Evolutionary conservation across 2,113 vertebrate species (phyloP), one percentile per base, ranked within the genome.

Genomic region (Corynorhinus townsendii): DNA sequence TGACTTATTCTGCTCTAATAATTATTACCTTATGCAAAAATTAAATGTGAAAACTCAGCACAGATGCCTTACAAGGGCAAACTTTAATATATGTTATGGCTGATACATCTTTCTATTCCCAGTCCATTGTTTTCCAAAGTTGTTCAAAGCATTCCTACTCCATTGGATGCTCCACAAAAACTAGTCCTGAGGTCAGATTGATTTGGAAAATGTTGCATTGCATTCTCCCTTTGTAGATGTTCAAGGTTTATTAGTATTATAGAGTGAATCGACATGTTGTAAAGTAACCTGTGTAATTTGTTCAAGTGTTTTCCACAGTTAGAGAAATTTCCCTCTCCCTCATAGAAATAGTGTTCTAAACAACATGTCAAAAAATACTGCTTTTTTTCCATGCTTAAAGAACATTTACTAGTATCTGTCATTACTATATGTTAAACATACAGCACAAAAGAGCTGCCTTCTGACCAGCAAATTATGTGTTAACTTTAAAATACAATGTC

Each of bases 401-500:
- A 19, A 69, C 33, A 49, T 56, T 72, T 79, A 77, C 11, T 35
- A 33, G 26, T 43, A 73, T 52, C 17, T 73, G 30, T 75, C 52
- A 83, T 89, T 73, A 45, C 33, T 33, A 19, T 79, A 68, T 28
- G 14, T 59, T n/a, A 73, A 91, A n/a, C 40, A 45, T 20, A 71
- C 4, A 56, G 30, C 35, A 89, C 68, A 94, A 68, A 93, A 76
- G 28, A 68, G n/a, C 5, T 86, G 12, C 14, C 52, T 76, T 92
- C 64, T 62, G n/a, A 81, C 47, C 10, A 76, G 11, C 6, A 80
- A 84, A 73, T 73, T 84, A 54, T 71, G 11, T 75, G 28, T 26
- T 54, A 59, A 14, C 79, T 96, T 95, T 95, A 96, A 94, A 90
- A 62, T 62, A 47, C 20, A 49, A 28, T 52, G 17, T 52, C 66